Evolutionary conservation across 2,797 vertebrate genomes (phyloP), one percentile per base, ranked within the genome.

Genomic region (Hoplostethus mediterraneus): DNA sequence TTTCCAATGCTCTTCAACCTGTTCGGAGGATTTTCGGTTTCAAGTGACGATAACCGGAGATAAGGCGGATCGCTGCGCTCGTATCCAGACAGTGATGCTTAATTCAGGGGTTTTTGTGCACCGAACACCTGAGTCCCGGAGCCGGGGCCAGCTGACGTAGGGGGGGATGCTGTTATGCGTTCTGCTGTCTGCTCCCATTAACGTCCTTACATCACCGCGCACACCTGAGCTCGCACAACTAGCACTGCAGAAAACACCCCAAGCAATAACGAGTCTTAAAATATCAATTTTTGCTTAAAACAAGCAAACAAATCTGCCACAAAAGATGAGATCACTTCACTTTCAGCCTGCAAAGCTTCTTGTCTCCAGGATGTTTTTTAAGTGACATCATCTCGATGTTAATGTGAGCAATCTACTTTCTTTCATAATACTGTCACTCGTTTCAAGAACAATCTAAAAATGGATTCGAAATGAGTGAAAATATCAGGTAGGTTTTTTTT

Each of bases 41-140:
- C 73, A 66, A 62, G n/a, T 31, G 30, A 71, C 56, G 40, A 52
- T 8, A 60, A 13, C 47, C 67, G 64, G 38, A 63, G 44, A 66
- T 54, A 45, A 69, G 52, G 21, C 25, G 63, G 12, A 44, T 33
- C 58, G 47, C 38, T 52, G 47, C 6, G 28, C 53, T 61, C 14
- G 30, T 71, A 51, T 63, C 55, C 45, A 47, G 62, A 72, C 33
- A n/a, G n/a, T n/a, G n/a, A n/a, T n/a, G n/a, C 47, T 56, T 58
- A 36, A 52, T 30, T 36, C 33, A 36, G 44, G 44, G 14, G 6
- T 6, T 11, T 11, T 56, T 40, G 25, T n/a, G 9, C 33, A 16
- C 36, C 42, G 33, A 73, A 82, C 61, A 83, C 60, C 67, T 69
- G 62, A 66, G 62, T 73, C 51, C 59, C 62, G 38, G 56, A 21